Conservation (phyloP, 2,797 vertebrate species). For the Mionectes olivaceus region DNA sequence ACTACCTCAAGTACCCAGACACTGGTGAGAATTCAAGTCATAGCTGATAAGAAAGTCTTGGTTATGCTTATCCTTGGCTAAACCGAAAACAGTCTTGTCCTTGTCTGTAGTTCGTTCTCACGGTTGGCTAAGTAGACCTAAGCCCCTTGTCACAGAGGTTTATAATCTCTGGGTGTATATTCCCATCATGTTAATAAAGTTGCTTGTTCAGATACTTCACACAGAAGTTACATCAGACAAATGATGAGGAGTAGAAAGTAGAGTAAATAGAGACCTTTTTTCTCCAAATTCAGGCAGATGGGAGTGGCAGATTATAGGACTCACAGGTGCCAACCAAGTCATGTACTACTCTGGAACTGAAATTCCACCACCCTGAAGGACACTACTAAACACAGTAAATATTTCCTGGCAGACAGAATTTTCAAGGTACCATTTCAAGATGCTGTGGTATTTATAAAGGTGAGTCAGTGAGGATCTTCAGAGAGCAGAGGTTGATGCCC, state of each 20-base stretch:
- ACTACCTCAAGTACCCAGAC: neutral
- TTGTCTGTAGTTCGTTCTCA: neutral
- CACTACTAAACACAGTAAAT: neutral
- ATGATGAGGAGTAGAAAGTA: neutral
- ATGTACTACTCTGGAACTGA: neutral
- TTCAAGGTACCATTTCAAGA: neutral
- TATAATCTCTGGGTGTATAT: neutral
- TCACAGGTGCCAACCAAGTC: neutral
- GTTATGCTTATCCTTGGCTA: neutral
- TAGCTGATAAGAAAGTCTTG: neutral
- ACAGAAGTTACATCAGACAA: neutral
- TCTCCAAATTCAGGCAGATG: neutral
- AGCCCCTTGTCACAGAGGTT: neutral
- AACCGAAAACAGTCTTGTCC: neutral
- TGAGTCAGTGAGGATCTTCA: neutral
- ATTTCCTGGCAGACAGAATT: neutral
- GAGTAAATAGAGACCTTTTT: neutral
- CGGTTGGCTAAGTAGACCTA: neutral
- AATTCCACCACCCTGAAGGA: neutral
- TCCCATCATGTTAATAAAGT: accelerated
- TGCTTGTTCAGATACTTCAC: neutral
- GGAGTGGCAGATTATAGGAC: neutral
- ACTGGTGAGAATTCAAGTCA: neutral
- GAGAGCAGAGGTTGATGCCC: neutral
- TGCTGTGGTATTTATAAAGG: neutral